These are phyloP conservation scores for Lathamus discolor DNA, from an alignment of 2,113 vertebrate species.

Conservation along the genomic window DNA sequence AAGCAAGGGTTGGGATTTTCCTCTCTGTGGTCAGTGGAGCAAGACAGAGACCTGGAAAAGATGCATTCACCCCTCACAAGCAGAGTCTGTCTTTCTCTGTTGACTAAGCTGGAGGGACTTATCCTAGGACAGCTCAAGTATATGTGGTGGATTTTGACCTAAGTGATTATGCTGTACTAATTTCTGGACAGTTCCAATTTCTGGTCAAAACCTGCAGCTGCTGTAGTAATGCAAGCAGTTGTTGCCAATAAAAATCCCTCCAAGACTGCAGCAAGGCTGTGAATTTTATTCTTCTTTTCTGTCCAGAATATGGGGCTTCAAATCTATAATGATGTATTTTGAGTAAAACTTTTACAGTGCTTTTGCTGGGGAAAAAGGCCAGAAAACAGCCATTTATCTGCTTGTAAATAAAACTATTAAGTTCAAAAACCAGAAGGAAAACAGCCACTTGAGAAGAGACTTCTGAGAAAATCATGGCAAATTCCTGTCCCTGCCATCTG, in stretches of 20 bases:
- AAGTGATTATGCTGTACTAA: background rate
- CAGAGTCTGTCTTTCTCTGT: background rate
- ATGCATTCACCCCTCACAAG: background rate
- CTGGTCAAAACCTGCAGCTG: background rate
- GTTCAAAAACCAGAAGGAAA: background rate
- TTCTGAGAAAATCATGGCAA: background rate
- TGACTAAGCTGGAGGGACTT: background rate
- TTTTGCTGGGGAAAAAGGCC: background rate
- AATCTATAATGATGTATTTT: fast-evolving
- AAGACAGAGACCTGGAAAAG: background rate
- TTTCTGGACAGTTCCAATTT: background rate
- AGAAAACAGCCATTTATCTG: background rate
- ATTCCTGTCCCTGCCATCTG: background rate
- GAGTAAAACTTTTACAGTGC: background rate
- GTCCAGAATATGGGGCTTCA: fast-evolving
- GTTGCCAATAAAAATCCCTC: background rate
- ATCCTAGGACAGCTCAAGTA: background rate
- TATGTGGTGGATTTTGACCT: background rate
- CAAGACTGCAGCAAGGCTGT: background rate
- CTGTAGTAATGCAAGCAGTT: background rate
- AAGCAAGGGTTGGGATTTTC: background rate
- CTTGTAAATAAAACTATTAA: background rate
- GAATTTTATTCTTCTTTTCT: background rate
- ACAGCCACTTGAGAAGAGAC: background rate
- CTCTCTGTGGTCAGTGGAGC: background rate